Evolutionary conservation across 2,113 vertebrate species (phyloP).

Genomic region (Psettodes erumei): DNA sequence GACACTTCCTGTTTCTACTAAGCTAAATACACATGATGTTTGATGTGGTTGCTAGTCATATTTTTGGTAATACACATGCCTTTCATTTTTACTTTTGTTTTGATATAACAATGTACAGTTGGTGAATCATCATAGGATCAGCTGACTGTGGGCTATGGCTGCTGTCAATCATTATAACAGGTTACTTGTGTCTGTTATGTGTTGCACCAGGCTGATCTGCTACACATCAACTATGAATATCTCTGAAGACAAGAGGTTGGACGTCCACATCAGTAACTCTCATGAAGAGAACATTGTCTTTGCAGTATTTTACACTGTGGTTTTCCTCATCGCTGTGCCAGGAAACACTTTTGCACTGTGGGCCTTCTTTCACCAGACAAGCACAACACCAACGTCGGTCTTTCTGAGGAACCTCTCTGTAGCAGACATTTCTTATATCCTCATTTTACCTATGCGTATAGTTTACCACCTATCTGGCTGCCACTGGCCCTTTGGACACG

Average conservation of each 20-base stretch:
- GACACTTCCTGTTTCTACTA: conserved; percentile 25
- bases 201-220: conserved; percentile 40
- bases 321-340: conserved; percentile 78
- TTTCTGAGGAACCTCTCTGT: conserved; percentile 78
- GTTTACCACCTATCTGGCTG: conserved; percentile 74
- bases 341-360: conserved; percentile 78
- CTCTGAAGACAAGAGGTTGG: conserved; percentile 17
- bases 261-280: conserved; percentile 35
- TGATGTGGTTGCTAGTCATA: background rate
- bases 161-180: background rate
- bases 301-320: conserved; percentile 71
- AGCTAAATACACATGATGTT: background rate
- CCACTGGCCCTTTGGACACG: conserved; percentile 76
- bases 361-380: conserved; percentile 68
- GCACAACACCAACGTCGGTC: conserved; percentile 63
- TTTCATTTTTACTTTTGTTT: background rate
- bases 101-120: background rate
- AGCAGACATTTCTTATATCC: conserved; percentile 79
- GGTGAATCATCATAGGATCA: background rate
- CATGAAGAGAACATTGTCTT: conserved; percentile 69
- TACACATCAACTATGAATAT: conserved; percentile 56
- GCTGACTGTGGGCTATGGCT: background rate
- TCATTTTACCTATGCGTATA: conserved; percentile 79
- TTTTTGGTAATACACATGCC: background rate
- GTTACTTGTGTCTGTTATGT: conserved; percentile 32